Conservation (phyloP, 92 coral and sea anemone genomes). For the Hydrozoanthus gracilis region DNA sequence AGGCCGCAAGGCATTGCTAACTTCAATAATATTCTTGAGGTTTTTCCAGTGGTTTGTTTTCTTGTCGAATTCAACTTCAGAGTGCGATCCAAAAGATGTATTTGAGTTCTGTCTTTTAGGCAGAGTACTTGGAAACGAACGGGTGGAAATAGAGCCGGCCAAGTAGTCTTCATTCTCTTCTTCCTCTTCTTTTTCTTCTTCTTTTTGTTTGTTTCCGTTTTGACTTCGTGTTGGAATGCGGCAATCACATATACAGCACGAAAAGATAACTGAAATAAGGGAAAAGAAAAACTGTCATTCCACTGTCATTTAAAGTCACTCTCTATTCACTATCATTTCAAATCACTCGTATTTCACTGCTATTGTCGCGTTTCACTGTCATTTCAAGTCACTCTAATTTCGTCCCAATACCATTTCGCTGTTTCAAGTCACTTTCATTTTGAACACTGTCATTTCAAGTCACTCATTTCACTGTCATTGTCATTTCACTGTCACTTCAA, state of each 20-base stretch:
- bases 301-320: no score
- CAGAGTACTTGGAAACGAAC: conserved; percentile 33
- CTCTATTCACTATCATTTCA: no score
- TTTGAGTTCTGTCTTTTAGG: conserved; percentile 26
- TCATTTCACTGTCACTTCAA: no score
- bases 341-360: no score
- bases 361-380: no score
- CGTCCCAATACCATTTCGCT: no score
- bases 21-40: conserved; percentile 4
- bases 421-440: no score
- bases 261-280: conserved; percentile 55
- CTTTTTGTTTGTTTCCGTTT: conserved; percentile 44
- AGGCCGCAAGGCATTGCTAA: conserved; percentile 15
- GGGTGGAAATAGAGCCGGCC: conserved; percentile 31
- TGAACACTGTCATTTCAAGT: no score
- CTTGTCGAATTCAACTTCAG: conserved; percentile 9
- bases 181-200: conserved; percentile 54
- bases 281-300: background rate
- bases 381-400: no score
- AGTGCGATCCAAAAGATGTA: conserved; percentile 15
- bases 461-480: no score
- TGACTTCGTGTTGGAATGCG: conserved; percentile 68
- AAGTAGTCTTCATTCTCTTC: conserved; percentile 58
- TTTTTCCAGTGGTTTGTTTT: conserved; percentile 10
- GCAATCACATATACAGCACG: conserved; percentile 79